These are phyloP conservation scores for Alectoris magna DNA, from an alignment of 2,797 vertebrate species.

Conservation along the genomic window DNA sequence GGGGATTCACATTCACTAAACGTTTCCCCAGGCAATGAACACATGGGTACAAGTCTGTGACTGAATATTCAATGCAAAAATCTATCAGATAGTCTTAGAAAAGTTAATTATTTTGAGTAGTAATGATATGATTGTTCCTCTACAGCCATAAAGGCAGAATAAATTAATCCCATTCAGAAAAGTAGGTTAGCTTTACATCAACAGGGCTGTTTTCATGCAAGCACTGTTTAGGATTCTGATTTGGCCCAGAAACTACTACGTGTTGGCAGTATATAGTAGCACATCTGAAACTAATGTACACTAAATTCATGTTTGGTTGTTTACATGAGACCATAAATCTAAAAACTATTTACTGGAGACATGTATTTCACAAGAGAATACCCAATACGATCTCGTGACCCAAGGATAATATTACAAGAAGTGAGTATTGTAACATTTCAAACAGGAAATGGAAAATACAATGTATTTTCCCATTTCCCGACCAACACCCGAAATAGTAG, in stretches of 20 bases:
- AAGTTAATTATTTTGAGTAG: neutral
- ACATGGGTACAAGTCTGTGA: neutral
- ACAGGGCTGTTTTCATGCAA: neutral
- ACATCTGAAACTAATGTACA: neutral
- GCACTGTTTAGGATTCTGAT: neutral
- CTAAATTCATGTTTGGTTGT: neutral
- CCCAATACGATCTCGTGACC: neutral
- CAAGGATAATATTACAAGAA: neutral
- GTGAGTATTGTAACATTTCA: neutral
- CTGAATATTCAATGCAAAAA: neutral
- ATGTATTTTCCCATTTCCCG: neutral
- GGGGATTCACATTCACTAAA: neutral
- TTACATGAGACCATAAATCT: neutral
- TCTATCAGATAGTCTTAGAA: neutral
- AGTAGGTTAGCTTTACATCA: neutral
- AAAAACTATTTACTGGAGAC: neutral
- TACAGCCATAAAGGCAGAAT: neutral
- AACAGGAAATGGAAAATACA: neutral
- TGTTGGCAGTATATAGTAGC: accelerated
- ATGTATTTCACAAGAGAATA: neutral
- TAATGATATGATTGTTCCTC: neutral
- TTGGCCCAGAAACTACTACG: neutral
- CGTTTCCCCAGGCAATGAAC: neutral
- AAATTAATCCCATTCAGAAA: neutral
- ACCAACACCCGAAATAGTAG: neutral